Evolutionary conservation across 2,888 invertebrate genomes (phyloP).

Genomic region (Acronicta aceris): DNA sequence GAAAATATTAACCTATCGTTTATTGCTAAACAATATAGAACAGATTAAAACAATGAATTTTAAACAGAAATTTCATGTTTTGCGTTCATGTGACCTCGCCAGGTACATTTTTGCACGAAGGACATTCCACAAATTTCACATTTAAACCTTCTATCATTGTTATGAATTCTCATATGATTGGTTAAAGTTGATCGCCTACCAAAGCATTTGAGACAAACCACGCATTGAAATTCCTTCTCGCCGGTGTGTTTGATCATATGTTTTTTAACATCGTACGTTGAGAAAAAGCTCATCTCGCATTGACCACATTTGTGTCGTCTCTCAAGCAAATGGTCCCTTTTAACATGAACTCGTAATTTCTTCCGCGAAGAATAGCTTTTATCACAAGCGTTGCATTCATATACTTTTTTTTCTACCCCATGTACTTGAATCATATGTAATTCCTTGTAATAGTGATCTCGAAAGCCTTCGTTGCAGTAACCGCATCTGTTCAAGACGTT

Average conservation of each 20-base stretch:
- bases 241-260: constrained; percentile 80
- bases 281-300: constrained; percentile 56
- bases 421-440: constrained; percentile 25
- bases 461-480: constrained; percentile 65
- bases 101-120: constrained; percentile 63
- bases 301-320: constrained; percentile 59
- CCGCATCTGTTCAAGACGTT: constrained; percentile 57
- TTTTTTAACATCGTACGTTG: constrained; percentile 64
- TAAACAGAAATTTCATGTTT: constrained; percentile 56
- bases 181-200: constrained; percentile 67
- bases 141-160: constrained; percentile 57
- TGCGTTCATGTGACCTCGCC: constrained; percentile 61
- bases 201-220: constrained; percentile 70
- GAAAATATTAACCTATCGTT: not conserved
- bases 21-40: not conserved
- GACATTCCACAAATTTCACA: constrained; percentile 58
- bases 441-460: constrained; percentile 22
- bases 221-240: constrained; percentile 75
- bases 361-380: constrained; percentile 23
- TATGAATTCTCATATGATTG: constrained; percentile 71
- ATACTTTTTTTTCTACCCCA: constrained; percentile 4
- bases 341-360: constrained; percentile 29
- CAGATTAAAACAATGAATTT: not conserved
- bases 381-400: constrained; percentile 42
- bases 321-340: constrained; percentile 57